These are phyloP conservation scores for Andrena camellia DNA, from an alignment of 2,888 invertebrate genomes.

Conservation along the genomic window DNA sequence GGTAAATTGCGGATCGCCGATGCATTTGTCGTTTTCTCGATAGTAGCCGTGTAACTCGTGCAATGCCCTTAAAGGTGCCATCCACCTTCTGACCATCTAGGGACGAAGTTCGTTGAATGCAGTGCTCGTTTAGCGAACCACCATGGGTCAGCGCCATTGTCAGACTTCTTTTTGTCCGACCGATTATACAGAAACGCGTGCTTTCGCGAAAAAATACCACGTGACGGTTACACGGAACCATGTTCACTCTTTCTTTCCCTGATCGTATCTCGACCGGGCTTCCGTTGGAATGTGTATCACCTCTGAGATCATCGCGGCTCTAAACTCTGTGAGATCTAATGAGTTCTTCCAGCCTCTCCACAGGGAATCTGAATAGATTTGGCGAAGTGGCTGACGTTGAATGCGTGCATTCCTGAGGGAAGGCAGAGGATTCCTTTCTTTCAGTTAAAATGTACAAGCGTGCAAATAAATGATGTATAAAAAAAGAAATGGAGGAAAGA, in stretches of 20 bases:
- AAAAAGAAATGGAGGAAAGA: no score
- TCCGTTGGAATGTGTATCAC: slow-evolving; percentile 38
- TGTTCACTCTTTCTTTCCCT: slow-evolving; percentile 4
- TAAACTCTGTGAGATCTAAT: not conserved
- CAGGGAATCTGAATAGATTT: slow-evolving; percentile 27
- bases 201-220: slow-evolving; percentile 39
- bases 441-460: no score
- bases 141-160: slow-evolving; percentile 31
- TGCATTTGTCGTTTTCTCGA: slow-evolving; percentile 3
- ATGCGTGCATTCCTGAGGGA: not conserved
- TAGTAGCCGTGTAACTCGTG: slow-evolving; percentile 29
- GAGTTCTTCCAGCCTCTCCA: slow-evolving; percentile 5
- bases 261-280: slow-evolving; percentile 12
- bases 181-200: slow-evolving; percentile 46
- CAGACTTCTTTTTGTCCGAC: slow-evolving; percentile 25
- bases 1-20: no score
- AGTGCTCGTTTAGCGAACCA: slow-evolving; percentile 24
- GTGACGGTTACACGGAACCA: slow-evolving; percentile 3
- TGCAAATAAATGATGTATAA: no score
- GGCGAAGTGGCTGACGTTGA: not conserved
- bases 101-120: slow-evolving; percentile 30
- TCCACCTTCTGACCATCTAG: slow-evolving; percentile 44
- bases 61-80: slow-evolving; percentile 51
- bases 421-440: not conserved
- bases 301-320: slow-evolving; percentile 24